These are phyloP conservation scores for Podarcis muralis DNA, from an alignment of 2,113 vertebrate species.

Conservation along the genomic window DNA sequence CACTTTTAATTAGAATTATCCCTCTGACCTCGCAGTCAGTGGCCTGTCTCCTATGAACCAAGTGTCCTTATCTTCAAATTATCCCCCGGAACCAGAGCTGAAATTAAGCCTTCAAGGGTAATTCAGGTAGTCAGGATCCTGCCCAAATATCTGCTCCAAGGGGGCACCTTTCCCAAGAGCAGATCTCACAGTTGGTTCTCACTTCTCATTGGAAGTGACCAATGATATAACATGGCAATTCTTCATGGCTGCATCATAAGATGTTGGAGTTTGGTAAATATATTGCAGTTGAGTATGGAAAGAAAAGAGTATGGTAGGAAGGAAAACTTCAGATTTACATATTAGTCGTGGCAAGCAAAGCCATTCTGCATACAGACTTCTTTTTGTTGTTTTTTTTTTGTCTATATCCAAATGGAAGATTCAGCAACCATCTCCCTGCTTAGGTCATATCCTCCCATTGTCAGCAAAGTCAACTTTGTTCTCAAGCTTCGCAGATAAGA, in stretches of 20 bases:
- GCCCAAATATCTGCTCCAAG: neutral
- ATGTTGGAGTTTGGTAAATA: no score
- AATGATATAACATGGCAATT: neutral
- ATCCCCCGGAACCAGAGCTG: neutral
- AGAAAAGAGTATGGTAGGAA: no score
- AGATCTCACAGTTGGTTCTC: no score
- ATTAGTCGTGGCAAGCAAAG: no score
- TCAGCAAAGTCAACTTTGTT: neutral
- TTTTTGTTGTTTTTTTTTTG: neutral
- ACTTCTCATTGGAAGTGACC: neutral
- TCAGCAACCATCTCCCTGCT: neutral
- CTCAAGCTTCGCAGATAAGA: neutral
- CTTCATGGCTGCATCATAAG: neutral
- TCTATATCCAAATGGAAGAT: neutral
- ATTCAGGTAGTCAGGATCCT: neutral
- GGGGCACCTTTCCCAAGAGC: neutral
- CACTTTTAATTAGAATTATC: neutral
- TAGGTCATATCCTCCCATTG: constrained; percentile 5
- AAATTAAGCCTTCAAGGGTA: neutral
- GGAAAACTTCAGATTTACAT: no score
- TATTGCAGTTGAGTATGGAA: no score
- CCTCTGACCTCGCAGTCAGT: neutral
- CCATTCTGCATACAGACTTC: no score
- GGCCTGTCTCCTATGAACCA: accelerated
- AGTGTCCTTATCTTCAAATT: neutral